A percentile compares a stretch with the other conserved stretches of the same genome.
Conservation (phyloP, 2,113 vertebrate genomes). For the Xiphophorus maculatus region DNA sequence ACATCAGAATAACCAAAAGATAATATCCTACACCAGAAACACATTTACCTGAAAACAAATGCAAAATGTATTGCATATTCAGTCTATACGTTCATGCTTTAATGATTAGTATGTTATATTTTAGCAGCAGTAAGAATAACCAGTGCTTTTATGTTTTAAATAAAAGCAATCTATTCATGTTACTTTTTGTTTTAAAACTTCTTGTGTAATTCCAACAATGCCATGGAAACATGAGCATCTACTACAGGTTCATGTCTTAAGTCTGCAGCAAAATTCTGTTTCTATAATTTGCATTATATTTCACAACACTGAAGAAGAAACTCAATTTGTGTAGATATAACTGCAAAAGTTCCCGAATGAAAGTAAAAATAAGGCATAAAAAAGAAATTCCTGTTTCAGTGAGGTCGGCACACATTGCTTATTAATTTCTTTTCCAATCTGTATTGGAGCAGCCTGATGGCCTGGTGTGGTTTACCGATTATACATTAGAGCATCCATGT, state of each 20-base stretch:
- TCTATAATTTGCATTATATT: neutral
- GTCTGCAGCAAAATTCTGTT: too few relatives aligned
- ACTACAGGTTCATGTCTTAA: too few relatives aligned
- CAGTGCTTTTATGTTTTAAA: too few relatives aligned
- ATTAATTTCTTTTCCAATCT: neutral
- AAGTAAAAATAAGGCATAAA: neutral
- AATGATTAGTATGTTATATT: too few relatives aligned
- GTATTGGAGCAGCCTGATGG: neutral
- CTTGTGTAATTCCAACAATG: too few relatives aligned
- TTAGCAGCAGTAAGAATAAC: too few relatives aligned
- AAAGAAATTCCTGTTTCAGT: neutral
- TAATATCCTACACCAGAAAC: neutral
- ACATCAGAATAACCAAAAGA: neutral
- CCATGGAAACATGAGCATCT: too few relatives aligned
- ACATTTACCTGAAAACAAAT: too few relatives aligned
- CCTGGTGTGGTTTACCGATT: constrained; percentile 17
- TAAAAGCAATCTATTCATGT: too few relatives aligned
- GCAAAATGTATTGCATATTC: too few relatives aligned
- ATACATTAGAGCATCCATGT: constrained; percentile 6
- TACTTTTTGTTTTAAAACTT: neutral
- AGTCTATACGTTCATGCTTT: too few relatives aligned
- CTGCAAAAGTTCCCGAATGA: neutral
- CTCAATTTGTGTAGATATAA: neutral
- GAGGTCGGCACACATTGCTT: too few relatives aligned
- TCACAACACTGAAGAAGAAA: neutral